Conservation (phyloP, 92 coral and sea anemone genomes). For the Bergia puertoricense region DNA sequence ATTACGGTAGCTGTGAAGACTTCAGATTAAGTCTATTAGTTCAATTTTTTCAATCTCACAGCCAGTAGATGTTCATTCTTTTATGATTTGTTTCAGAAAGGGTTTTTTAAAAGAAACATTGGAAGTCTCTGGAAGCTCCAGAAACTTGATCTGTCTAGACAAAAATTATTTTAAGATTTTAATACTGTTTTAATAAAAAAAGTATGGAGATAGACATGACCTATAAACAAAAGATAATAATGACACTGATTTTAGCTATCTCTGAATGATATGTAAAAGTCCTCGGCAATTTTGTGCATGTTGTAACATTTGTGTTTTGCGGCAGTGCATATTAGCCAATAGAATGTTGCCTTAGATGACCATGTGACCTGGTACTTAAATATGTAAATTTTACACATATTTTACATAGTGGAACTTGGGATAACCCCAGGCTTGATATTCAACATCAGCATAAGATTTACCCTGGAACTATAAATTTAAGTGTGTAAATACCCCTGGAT, state of each 20-base stretch:
- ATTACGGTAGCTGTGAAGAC: background rate
- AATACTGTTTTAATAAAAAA: slow-evolving; percentile 4
- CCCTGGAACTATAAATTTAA: no score
- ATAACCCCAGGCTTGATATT: no score
- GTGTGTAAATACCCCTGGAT: no score
- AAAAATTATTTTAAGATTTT: background rate
- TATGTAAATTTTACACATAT: no score
- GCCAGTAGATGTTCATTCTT: background rate
- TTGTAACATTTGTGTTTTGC: background rate
- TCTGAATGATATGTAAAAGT: background rate
- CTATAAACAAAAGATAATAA: background rate
- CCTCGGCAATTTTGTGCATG: background rate
- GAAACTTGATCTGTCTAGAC: slow-evolving; percentile 44
- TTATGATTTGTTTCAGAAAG: background rate
- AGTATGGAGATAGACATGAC: slow-evolving; percentile 20
- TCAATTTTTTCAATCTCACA: background rate
- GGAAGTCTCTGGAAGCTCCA: slow-evolving; percentile 21
- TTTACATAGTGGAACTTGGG: no score
- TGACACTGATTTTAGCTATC: background rate
- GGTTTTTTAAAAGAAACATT: background rate
- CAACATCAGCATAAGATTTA: no score
- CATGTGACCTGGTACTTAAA: background rate
- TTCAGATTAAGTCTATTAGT: background rate
- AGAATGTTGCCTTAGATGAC: background rate
- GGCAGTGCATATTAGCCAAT: background rate